Percentiles rank a stretch among this genome's conserved stretches.
Evolutionary conservation across 2,888 invertebrate genomes (phyloP).

Genomic region (Synanthedon vespiformis): DNA sequence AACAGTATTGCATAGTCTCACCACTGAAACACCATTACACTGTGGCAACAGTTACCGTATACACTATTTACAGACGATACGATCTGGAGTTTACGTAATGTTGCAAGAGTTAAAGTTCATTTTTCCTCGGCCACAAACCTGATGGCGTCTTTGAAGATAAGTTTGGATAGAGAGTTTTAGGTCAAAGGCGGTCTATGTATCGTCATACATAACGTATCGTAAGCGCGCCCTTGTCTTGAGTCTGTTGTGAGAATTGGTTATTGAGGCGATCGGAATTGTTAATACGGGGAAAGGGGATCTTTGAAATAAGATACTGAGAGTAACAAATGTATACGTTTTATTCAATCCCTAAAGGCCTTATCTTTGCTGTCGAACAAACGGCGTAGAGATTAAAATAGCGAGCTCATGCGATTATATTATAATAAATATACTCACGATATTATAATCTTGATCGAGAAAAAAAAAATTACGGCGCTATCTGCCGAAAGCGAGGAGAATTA

Average conservation of each 20-base stretch:
- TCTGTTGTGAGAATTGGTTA: constrained; percentile 2
- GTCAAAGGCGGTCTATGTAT: constrained; percentile 20
- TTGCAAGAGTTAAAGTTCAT: constrained; percentile 11
- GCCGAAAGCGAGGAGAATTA: too few species aligned
- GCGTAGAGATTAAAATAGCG: too few species aligned
- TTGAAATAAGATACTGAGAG: neutral
- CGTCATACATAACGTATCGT: constrained; percentile 10
- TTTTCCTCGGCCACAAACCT: constrained; percentile 9
- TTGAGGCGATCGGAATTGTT: constrained; percentile 1
- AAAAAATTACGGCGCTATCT: too few species aligned
- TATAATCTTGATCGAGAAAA: too few species aligned
- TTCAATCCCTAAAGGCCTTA: too few species aligned
- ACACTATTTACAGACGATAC: constrained; percentile 6
- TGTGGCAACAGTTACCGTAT: constrained; percentile 6
- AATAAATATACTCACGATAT: too few species aligned
- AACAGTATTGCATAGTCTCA: too few species aligned
- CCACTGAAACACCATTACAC: neutral
- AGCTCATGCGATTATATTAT: too few species aligned
- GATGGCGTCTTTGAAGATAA: constrained; percentile 36
- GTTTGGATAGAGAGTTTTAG: constrained; percentile 51
- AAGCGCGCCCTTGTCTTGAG: constrained; percentile 8
- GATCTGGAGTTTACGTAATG: constrained; percentile 5
- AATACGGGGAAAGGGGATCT: neutral
- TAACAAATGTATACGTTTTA: too few species aligned
- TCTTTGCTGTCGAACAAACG: too few species aligned